Evolutionary conservation across 2,113 vertebrate species (phyloP).

Genomic region (Nibea coibor): DNA sequence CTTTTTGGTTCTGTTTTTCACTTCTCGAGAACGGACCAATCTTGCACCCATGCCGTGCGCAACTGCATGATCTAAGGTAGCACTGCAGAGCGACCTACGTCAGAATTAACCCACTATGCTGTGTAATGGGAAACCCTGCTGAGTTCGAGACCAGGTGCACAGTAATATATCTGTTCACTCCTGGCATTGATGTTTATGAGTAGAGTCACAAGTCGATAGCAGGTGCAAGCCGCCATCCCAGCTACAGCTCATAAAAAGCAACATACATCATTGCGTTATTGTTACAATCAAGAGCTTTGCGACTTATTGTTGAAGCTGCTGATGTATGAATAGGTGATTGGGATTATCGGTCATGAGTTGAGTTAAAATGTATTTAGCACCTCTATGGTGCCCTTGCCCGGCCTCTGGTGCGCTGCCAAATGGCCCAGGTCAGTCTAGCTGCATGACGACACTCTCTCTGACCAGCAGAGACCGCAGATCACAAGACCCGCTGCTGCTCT

Average conservation of each 20-base stretch:
- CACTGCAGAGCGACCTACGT: constrained; percentile 13
- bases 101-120: constrained; percentile 45
- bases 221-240: constrained; percentile 50
- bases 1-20: not conserved
- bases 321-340: constrained; percentile 34
- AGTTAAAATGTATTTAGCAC: constrained; percentile 54
- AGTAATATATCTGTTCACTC: constrained; percentile 49
- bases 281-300: constrained; percentile 19
- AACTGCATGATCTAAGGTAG: constrained; percentile 24
- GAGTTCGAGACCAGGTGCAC: constrained; percentile 65
- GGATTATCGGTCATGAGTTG: constrained; percentile 34
- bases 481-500: constrained; percentile 63
- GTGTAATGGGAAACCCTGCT: constrained; percentile 64
- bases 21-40: not conserved
- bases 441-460: constrained; percentile 60
- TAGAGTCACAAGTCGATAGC: constrained; percentile 58
- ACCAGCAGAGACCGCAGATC: constrained; percentile 53
- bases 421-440: constrained; percentile 5
- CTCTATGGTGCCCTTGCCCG: constrained; percentile 13
- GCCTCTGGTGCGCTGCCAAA: constrained; percentile 42
- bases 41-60: not conserved
- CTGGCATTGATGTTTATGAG: constrained; percentile 58
- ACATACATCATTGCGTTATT: constrained; percentile 12
- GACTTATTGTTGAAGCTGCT: constrained; percentile 17
- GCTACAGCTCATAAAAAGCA: constrained; percentile 40